Percentiles rank a stretch among this genome's conserved stretches.
These are phyloP conservation scores for Anastatus disparis DNA, from an alignment of 1,140 invertebrate species.

Conservation along the genomic window DNA sequence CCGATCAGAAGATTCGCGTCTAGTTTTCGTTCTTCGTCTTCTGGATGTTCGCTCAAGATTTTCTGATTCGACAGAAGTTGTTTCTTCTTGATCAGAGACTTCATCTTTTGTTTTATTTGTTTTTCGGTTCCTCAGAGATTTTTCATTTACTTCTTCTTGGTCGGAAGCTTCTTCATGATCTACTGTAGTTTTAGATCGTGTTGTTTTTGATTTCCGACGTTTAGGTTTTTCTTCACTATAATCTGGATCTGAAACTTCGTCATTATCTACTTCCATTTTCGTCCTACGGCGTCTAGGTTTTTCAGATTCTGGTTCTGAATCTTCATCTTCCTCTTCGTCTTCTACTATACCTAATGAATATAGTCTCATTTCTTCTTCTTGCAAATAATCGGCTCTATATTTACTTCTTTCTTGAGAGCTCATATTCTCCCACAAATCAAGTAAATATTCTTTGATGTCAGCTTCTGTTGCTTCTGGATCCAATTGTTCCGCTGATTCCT, in stretches of 20 bases:
- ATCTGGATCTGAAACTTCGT: no score
- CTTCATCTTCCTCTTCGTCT: slow-evolving; percentile 10
- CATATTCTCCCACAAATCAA: slow-evolving; percentile 68
- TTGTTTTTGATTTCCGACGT: background rate
- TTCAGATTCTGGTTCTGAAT: background rate
- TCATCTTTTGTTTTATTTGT: slow-evolving; percentile 14
- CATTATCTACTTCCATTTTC: no score
- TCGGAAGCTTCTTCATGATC: slow-evolving; percentile 4
- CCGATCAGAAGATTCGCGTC: slow-evolving; percentile 24
- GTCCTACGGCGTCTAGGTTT: background rate
- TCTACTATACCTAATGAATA: slow-evolving; percentile 17
- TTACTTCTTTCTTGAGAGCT: slow-evolving; percentile 53
- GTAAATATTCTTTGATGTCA: slow-evolving; percentile 66
- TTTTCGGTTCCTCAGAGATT: background rate
- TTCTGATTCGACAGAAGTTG: slow-evolving; percentile 42
- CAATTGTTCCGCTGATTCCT: slow-evolving; percentile 65
- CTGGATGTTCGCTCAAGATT: slow-evolving; percentile 9
- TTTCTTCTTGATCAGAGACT: slow-evolving; percentile 35
- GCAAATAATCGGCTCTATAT: slow-evolving; percentile 46
- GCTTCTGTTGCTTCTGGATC: slow-evolving; percentile 65
- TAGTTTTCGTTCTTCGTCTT: slow-evolving; percentile 19
- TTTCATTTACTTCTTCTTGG: slow-evolving; percentile 13
- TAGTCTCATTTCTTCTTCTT: slow-evolving; percentile 19
- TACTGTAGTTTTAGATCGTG: background rate
- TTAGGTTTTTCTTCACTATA: no score